Conservation (phyloP, 2,797 vertebrate species). For the Austrolebias charrua region DNA sequence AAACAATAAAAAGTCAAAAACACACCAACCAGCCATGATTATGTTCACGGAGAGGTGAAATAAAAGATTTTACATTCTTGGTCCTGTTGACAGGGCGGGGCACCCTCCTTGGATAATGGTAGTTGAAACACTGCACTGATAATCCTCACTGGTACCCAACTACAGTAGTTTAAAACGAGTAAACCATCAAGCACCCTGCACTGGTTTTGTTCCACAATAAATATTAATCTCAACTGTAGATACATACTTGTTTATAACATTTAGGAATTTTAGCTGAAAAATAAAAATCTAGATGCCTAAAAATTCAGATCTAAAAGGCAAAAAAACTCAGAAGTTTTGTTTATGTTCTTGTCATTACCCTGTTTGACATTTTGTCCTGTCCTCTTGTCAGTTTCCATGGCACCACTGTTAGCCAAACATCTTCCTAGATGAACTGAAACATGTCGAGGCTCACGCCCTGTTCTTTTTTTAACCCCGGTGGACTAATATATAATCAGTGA, state of each 20-base stretch:
- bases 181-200: neutral
- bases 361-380: neutral
- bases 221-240: neutral
- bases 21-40: too few species aligned
- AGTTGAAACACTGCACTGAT: too few species aligned
- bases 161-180: neutral
- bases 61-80: too few species aligned
- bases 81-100: too few species aligned
- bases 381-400: neutral
- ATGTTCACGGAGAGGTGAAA: too few species aligned
- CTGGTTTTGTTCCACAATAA: neutral
- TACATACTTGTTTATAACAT: neutral
- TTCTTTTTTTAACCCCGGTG: neutral
- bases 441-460: neutral
- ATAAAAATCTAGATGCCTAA: neutral
- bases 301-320: neutral
- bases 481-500: slow-evolving; percentile 8
- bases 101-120: too few species aligned
- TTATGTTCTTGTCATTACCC: too few species aligned
- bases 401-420: neutral
- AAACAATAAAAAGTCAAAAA: too few species aligned
- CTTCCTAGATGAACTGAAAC: neutral
- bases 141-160: too few species aligned
- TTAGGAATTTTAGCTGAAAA: too few species aligned
- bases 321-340: too few species aligned